A percentile compares a stretch with the other conserved stretches of the same genome.
Conservation (phyloP, 2,113 vertebrate genomes). For the Chionomys nivalis region DNA sequence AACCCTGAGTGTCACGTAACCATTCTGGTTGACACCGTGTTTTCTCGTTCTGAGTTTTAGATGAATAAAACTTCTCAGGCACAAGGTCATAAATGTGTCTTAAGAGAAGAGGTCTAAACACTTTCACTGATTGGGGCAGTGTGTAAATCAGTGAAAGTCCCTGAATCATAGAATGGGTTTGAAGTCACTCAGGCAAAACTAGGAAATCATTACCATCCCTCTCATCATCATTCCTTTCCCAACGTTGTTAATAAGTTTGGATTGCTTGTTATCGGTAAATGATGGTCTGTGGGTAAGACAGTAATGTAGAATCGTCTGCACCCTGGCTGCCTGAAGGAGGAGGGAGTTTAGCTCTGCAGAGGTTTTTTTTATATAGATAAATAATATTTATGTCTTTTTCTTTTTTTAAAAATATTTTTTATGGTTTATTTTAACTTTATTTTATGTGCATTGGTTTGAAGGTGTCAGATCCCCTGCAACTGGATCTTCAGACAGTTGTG, state of each 20-base stretch:
- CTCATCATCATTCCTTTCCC: too few relatives aligned
- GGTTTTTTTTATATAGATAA: too few relatives aligned
- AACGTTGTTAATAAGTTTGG: background rate
- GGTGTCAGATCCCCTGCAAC: too few relatives aligned
- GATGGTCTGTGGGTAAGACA: background rate
- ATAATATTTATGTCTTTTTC: too few relatives aligned
- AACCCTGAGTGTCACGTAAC: background rate
- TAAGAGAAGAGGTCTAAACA: background rate
- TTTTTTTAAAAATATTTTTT: too few relatives aligned
- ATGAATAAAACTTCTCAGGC: background rate
- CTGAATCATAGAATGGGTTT: background rate
- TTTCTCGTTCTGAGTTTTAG: constrained; percentile 1
- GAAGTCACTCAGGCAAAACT: background rate
- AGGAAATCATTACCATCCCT: background rate
- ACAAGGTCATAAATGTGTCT: constrained; percentile 43
- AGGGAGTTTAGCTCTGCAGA: background rate
- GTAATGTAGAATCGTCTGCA: background rate
- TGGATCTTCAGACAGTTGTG: too few relatives aligned
- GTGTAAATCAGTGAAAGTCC: background rate
- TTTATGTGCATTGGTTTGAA: too few relatives aligned
- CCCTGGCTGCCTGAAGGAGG: background rate
- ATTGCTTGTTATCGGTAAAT: constrained; percentile 24
- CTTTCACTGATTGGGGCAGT: background rate
- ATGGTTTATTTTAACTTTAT: too few relatives aligned
- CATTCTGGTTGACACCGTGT: background rate